Percentiles rank a stretch among this genome's conserved stretches.
Conservation (phyloP, 2,797 vertebrate genomes). For the Microhierax caerulescens region DNA sequence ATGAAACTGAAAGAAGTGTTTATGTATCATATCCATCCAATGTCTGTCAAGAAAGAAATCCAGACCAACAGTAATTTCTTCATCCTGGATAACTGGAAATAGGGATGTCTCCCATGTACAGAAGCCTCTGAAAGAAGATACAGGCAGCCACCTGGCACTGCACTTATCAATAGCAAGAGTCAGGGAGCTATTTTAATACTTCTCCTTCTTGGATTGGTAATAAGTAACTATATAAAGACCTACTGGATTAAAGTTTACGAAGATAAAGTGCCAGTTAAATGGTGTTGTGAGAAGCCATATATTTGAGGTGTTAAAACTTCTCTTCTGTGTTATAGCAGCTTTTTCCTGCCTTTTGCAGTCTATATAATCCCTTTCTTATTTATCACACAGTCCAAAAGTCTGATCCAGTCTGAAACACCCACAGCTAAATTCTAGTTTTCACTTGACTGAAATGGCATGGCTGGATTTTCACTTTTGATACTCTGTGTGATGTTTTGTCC, state of each 20-base stretch:
- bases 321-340: not conserved
- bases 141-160: not conserved
- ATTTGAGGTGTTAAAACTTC: not conserved
- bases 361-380: not conserved
- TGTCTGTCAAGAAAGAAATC: not conserved
- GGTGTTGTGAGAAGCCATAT: not conserved
- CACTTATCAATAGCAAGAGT: not conserved
- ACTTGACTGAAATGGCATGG: not conserved
- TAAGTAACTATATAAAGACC: not conserved
- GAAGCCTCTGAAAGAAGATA: not conserved
- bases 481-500: not conserved
- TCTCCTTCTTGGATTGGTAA: not conserved
- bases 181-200: not conserved
- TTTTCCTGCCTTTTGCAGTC: not conserved
- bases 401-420: not conserved
- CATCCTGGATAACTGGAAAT: not conserved
- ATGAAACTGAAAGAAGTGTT: not conserved
- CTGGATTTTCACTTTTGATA: not conserved
- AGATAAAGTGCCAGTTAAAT: not conserved
- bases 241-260: not conserved
- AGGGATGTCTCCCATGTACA: not conserved
- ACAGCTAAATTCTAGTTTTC: not conserved
- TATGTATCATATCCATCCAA: not conserved
- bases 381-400: not conserved
- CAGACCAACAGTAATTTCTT: not conserved